Base-by-base conservation (phyloP, 64 coral and sea anemone genomes). In the Montipora sp. region DNA sequence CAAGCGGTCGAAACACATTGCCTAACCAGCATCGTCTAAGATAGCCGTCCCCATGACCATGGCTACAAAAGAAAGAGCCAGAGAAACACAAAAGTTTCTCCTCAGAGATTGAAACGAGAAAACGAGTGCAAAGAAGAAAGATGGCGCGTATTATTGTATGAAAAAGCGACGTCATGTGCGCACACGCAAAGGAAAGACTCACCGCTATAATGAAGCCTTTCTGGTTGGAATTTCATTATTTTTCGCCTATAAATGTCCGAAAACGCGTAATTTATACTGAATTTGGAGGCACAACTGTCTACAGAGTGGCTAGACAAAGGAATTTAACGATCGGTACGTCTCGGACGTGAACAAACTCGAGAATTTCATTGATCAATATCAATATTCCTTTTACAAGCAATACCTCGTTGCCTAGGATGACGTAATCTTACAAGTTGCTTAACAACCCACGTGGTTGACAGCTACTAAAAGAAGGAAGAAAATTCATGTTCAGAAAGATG, bases 91-190 rank as follows among this genome's bases (percentile, higher is more conserved):
- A 93, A 94, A 93, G 74, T 84, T 83, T 90, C 91, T 51, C 92
- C 73, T 74, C 58, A 60, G 88, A 89, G 94, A 84, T 80, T 92
- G 87, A 94, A 84, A 79, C 67, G 48, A 73, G 94, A 97, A 97
- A 97, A 91, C 92, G 77, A 66, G 47, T 82, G 67, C 74, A 97
- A 83, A 48, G 36, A 94, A 97, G 81, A 89, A 97, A 97, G 84
- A 97, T 97, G 95, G 95, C 95, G 95, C 94, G 87, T 97, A 97
- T 94, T 94, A 94, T 94, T 87, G 90, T 92, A 94, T 94, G 90
- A 89, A 97, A 88, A 93, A 87, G 51, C 92, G 95, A 97, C 95
- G 95, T 97, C 95, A 97, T 94, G 83, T 96, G 95, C 95, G 95
- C 95, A 90, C 95, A 97, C 95, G 95, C 95, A 97, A 97, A 84